Evolutionary conservation across 2,113 vertebrate genomes (phyloP), one percentile per base, ranked within the genome.

Genomic region (Pontoporia blainvillei): DNA sequence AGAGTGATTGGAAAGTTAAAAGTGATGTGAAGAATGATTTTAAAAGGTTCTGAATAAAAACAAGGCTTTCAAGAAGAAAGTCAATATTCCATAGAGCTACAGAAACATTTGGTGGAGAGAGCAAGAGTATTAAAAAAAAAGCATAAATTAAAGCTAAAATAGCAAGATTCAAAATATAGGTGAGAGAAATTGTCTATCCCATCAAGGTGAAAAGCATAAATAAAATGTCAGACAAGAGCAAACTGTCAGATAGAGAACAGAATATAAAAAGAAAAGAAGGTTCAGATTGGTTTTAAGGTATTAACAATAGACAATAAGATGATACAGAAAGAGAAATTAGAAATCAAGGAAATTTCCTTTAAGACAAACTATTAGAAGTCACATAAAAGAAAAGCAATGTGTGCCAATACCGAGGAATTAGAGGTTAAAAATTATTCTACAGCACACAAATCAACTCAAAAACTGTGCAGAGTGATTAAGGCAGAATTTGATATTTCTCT

Each of bases 51-150:
- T 27, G 9, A 92, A 23, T 86, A n/a, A 91, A 91, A 21, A 41
- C 17, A 92, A 62, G 25, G 17, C 82, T 95, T 94, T 97, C 34
- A 93, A 75, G 67, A 91, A 92, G 71, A 78, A 95, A 96, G 41
- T 86, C 64, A 82, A 86, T 92, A 97, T 82, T 94, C 46, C 52
- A 52, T 59, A 76, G 91, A 31, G 13, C 46, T 41, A 1, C 20
- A 84, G 75, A 87, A 84, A 61, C 6, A 82, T n/a, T 96, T 73
- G 13, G 46, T 86, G 44, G 76, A 5, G 25, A 72, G 1, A 84
- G 7, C 49, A 87, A 86, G 11, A 21, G 6, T 41, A 66, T 54
- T 9, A 25, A 27, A 34, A 92, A 87, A 91, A 9, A 8, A 6
- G 3, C 67, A 6, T 3, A 72, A 72, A 95, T 52, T 62, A 78